phyloP scores from a whole-genome alignment of 2,888 invertebrate species.

The Ennomos quercinarius region DNA sequence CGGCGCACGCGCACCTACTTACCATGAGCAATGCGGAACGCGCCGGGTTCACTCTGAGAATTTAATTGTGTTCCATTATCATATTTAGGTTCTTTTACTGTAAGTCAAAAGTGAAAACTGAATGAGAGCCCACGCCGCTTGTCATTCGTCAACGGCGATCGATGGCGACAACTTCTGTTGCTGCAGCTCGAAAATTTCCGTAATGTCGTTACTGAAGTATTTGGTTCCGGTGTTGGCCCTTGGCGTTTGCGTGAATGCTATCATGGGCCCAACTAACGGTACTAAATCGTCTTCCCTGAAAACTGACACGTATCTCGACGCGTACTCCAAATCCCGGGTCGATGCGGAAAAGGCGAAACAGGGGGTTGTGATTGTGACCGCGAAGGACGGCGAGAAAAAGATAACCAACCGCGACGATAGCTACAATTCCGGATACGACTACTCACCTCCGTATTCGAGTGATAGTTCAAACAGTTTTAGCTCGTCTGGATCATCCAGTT shows the following conservation, averaged over 20 bases:
- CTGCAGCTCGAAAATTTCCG: constrained; percentile 61
- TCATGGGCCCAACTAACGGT: constrained; percentile 69
- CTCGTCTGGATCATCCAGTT: constrained; percentile 60
- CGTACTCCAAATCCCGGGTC: constrained; percentile 85
- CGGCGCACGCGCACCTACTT: constrained; percentile 72
- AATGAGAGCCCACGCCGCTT: constrained; percentile 68
- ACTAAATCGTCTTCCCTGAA: constrained; percentile 63
- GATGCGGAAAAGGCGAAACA: constrained; percentile 78
- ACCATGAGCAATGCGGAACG: constrained; percentile 83
- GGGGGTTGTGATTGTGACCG: constrained; percentile 76
- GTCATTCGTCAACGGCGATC: constrained; percentile 81
- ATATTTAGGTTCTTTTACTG: constrained; percentile 85
- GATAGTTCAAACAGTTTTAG: constrained; percentile 66
- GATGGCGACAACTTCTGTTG: constrained; percentile 78
- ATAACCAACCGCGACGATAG: constrained; percentile 79
- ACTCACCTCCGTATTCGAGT: constrained; percentile 69
- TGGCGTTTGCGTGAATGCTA: constrained; percentile 66
- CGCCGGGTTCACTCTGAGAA: constrained; percentile 77
- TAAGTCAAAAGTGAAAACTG: constrained; percentile 85
- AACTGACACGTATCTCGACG: constrained; percentile 88
- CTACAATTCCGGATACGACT: constrained; percentile 73
- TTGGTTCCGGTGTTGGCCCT: constrained; percentile 59
- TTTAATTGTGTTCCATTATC: constrained; percentile 85
- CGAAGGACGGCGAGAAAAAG: constrained; percentile 79
- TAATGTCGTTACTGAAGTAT: constrained; percentile 63